Evolutionary conservation across 1,140 invertebrate species (phyloP).

Genomic region (Neoseiulus cucumeris): DNA sequence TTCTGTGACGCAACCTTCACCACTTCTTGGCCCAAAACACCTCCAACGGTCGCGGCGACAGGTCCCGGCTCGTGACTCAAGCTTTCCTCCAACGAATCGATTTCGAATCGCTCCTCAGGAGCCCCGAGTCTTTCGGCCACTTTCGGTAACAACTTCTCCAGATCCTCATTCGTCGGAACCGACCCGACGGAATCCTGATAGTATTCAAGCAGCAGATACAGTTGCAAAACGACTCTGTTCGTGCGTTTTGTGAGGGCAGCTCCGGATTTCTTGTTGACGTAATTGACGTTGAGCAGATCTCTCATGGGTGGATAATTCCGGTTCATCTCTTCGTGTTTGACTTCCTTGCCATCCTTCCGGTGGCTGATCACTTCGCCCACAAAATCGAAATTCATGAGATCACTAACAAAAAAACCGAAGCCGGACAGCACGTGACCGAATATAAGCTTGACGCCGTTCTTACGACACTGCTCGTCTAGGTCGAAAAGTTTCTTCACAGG

Average conservation of each 20-base stretch:
- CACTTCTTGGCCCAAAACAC: neutral
- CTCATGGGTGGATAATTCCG: neutral
- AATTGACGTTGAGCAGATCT: neutral
- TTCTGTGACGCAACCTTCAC: constrained; percentile 3
- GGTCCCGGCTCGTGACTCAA: neutral
- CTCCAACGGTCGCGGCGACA: neutral
- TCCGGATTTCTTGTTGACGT: neutral
- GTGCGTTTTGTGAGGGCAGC: neutral
- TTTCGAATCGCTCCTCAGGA: neutral
- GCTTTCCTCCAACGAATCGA: neutral
- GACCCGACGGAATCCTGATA: neutral
- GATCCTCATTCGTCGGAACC: neutral
- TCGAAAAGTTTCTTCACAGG: constrained; percentile 46
- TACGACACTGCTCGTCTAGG: constrained; percentile 56
- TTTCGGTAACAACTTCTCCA: neutral
- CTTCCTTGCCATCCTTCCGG: neutral
- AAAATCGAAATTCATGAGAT: neutral
- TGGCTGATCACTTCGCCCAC: neutral
- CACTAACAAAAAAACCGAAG: neutral
- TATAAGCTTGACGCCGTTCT: constrained; percentile 59
- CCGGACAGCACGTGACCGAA: constrained; percentile 47
- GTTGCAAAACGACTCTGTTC: neutral
- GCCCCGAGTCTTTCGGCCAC: neutral
- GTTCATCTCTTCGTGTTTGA: neutral
- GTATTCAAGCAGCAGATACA: neutral